Conservation (phyloP, 2,888 invertebrate species). For the Drosophila neotestacea region DNA sequence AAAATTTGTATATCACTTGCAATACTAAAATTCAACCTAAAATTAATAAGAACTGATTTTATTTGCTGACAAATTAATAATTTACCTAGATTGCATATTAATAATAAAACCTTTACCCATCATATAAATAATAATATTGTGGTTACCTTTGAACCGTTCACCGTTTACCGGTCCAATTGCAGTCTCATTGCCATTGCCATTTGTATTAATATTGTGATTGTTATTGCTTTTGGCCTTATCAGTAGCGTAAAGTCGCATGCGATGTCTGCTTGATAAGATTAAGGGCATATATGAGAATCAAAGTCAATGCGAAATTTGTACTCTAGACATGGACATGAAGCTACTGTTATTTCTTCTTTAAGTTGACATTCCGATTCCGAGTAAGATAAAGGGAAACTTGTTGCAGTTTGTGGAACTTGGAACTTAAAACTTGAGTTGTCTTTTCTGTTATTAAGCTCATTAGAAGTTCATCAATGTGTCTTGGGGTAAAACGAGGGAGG, state of each 20-base stretch:
- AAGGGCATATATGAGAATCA: slow-evolving; percentile 41
- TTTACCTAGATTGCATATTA: no score
- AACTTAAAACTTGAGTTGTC: slow-evolving; percentile 36
- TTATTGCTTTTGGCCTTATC: slow-evolving; percentile 42
- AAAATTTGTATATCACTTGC: no score
- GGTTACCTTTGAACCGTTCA: slow-evolving; percentile 45
- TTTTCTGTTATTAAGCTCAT: slow-evolving; percentile 69
- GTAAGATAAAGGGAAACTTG: slow-evolving; percentile 31
- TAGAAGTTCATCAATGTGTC: slow-evolving; percentile 69
- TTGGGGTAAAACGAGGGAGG: not conserved
- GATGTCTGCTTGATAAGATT: slow-evolving; percentile 59
- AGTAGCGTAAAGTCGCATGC: slow-evolving; percentile 18
- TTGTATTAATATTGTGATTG: not conserved
- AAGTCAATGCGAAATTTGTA: slow-evolving; percentile 44
- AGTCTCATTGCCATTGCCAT: slow-evolving; percentile 12
- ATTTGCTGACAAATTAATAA: no score
- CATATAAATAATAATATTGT: no score
- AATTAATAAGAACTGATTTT: no score
- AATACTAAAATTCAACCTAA: no score
- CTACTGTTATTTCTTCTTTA: slow-evolving; percentile 2
- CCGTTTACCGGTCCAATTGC: slow-evolving; percentile 36
- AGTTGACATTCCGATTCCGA: slow-evolving; percentile 22
- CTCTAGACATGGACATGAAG: not conserved
- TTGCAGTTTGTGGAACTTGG: slow-evolving; percentile 25
- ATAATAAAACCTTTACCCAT: no score